Conservation (phyloP, 2,888 invertebrate species). For the Slavum lentiscoides region DNA sequence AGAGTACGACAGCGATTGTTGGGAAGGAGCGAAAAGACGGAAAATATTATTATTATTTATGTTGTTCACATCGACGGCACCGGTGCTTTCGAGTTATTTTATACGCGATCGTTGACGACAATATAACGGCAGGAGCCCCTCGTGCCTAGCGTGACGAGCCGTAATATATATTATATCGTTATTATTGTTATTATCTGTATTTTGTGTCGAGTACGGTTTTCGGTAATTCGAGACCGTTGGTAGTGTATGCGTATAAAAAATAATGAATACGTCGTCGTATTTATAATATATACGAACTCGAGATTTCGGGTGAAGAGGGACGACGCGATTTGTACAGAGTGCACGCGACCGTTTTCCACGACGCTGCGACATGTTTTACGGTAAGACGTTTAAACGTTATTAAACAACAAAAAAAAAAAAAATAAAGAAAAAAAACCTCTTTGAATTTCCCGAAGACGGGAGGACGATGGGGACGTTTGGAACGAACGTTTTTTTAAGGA, state of each 20-base stretch:
- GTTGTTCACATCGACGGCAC: neutral
- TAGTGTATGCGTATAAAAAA: neutral
- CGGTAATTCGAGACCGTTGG: constrained; percentile 36
- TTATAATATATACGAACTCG: constrained; percentile 4
- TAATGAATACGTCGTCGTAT: neutral
- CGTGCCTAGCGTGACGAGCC: constrained; percentile 41
- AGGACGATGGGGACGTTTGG: no score
- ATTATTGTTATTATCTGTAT: neutral
- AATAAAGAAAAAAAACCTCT: no score
- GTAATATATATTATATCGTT: constrained; percentile 8
- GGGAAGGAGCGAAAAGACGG: no score
- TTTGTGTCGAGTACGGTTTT: constrained; percentile 27
- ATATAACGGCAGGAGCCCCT: neutral
- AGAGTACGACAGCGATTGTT: no score
- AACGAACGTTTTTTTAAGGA: no score
- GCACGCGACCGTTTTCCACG: constrained; percentile 29
- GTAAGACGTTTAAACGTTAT: no score
- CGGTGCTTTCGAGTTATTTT: neutral
- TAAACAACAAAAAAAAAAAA: no score
- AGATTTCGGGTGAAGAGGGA: neutral
- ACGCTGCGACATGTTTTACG: no score
- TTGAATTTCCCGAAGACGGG: no score
- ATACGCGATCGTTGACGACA: neutral
- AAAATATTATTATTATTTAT: neutral
- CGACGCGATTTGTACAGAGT: neutral